Evolutionary conservation across 1,140 invertebrate genomes (phyloP), one percentile per base, ranked within the genome.

Genomic region (Halictus rubicundus): DNA sequence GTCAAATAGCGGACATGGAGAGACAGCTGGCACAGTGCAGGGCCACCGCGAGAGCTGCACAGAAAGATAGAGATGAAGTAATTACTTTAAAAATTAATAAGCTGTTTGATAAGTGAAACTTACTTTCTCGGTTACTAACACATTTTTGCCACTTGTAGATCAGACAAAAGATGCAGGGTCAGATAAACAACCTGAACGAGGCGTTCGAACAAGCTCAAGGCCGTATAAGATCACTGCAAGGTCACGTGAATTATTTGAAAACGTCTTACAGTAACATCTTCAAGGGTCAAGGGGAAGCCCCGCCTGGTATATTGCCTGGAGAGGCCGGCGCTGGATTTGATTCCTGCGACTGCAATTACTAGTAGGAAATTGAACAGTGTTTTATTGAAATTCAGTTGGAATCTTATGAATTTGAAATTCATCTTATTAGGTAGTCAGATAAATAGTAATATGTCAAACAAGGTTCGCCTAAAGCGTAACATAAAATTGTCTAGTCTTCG

Each of bases 201-300:
- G 95, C 95, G 82, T 95, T 96, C 75, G 94, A 95, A 68, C 95
- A 96, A 83, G 95, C 95, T 3, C 95, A 96, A 84, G 92, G 94
- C 68, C 91, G 95, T 7, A 95, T 96, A 57, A 92, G 94, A 69
- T 95, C 94, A 0, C 88, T 96, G 10, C 95, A 96, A 82, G 94
- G 93, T 0, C 95, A 96, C 61, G 95, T 96, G 1, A 94, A 95
- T 80, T 94, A 94, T 66, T 88, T 96, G 6, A 94, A 95, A 82
- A 94, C 92, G 49, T 94, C 95, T 0, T 93, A 93, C 60, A 93
- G 92, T 61, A 93, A 93, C 75, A 89, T 90, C 8, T 91, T 91
- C 42, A 86, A 86, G 12, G 63, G 71, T 8, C 87, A 85, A 81
- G 86, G 81, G 73, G 86, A 88, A 61, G 19, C 68, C 14, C 81